A percentile compares a stretch with the other conserved stretches of the same genome.
Evolutionary conservation across 2,113 vertebrate species (phyloP).

Genomic region (Rhagologus leucostigma): DNA sequence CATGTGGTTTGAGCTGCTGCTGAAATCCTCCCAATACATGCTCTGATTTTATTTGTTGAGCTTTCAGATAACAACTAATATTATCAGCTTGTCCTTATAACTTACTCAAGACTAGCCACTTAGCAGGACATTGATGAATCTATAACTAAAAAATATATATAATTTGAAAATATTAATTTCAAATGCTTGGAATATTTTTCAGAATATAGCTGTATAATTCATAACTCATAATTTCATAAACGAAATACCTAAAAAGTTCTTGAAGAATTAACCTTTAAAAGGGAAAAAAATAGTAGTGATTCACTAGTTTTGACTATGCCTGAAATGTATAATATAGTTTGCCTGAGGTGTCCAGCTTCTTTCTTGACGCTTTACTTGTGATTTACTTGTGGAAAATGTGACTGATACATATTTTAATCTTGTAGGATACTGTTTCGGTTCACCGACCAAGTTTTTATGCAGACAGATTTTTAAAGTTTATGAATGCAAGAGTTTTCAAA

Average conservation of each 20-base stretch:
- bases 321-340: background rate
- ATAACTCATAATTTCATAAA: background rate
- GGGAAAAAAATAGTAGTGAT: background rate
- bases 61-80: background rate
- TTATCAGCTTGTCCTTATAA: background rate
- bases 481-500: slow-evolving; percentile 94
- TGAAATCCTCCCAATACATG: background rate
- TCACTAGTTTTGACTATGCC: background rate
- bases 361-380: background rate
- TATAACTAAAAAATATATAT: background rate
- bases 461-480: slow-evolving; percentile 96
- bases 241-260: background rate
- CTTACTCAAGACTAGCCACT: background rate
- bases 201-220: background rate
- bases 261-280: background rate
- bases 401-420: slow-evolving; percentile 21
- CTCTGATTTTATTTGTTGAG: background rate
- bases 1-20: background rate
- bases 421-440: slow-evolving; percentile 92
- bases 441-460: slow-evolving; percentile 96
- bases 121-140: background rate
- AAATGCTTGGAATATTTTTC: background rate
- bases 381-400: background rate
- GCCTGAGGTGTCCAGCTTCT: background rate
- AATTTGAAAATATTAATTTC: background rate